phyloP scores from a whole-genome alignment of 2,113 vertebrate species.

The Callipepla squamata region DNA sequence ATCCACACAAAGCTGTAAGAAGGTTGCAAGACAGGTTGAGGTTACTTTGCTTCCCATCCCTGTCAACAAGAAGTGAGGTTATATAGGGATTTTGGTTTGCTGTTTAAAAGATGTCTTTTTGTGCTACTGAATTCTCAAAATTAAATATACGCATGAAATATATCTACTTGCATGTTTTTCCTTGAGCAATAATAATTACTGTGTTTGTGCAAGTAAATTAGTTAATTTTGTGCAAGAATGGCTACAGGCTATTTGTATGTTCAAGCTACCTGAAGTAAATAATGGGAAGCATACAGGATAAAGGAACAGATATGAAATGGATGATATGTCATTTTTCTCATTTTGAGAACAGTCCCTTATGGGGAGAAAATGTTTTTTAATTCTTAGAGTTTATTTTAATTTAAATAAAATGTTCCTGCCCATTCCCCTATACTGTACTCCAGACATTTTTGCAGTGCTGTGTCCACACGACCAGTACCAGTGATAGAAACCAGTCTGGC shows the following conservation, averaged over 20 bases:
- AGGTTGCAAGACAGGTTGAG: neutral
- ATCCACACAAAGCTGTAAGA: neutral
- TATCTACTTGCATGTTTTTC: neutral
- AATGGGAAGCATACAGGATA: neutral
- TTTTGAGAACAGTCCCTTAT: neutral
- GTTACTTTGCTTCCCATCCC: neutral
- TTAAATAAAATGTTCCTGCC: neutral
- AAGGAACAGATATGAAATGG: neutral
- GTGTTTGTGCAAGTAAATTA: neutral
- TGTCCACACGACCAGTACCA: neutral
- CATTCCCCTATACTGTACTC: rapidly evolving
- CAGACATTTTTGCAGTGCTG: neutral
- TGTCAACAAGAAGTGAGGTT: neutral
- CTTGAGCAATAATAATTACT: neutral
- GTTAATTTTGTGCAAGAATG: constrained; percentile 1
- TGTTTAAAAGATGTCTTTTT: neutral
- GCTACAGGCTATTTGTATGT: neutral
- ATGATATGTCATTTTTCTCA: neutral
- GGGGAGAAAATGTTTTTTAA: neutral
- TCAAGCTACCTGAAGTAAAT: constrained; percentile 3
- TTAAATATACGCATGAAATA: neutral
- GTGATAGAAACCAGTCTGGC: neutral
- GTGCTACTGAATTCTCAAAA: neutral
- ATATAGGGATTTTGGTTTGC: neutral
- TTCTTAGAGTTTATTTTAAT: neutral